phyloP scores from a whole-genome alignment of 1,140 invertebrate species.

The Eriocheir sinensis region DNA sequence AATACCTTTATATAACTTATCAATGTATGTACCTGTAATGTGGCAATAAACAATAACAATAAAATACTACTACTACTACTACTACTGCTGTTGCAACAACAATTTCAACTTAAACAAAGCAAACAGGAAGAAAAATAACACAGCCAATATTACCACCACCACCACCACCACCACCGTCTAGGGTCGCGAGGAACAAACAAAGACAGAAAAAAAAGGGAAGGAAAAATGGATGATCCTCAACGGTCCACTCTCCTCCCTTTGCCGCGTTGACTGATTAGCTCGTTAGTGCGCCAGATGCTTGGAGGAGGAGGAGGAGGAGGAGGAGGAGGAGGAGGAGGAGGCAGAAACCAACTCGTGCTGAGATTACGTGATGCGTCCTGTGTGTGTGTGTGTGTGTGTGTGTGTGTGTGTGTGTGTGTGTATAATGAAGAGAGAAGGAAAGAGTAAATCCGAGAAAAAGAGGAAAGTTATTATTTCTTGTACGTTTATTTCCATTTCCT shows the following conservation, averaged over 20 bases:
- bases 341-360: too few species aligned
- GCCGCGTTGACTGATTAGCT: not conserved
- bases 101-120: not conserved
- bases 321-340: too few species aligned
- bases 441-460: not conserved
- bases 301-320: too few species aligned
- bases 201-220: not conserved
- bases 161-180: not conserved
- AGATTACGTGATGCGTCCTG: too few species aligned
- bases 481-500: not conserved
- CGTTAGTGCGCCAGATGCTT: not conserved
- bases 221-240: not conserved
- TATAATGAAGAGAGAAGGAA: slow-evolving; percentile 4
- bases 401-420: too few species aligned
- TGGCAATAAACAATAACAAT: too few species aligned
- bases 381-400: too few species aligned
- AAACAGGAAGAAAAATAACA: not conserved
- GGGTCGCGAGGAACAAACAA: not conserved
- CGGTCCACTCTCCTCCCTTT: not conserved
- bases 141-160: not conserved
- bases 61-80: too few species aligned
- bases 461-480: not conserved
- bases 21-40: too few species aligned
- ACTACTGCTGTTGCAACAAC: too few species aligned
- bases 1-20: too few species aligned